Percentiles rank a stretch among this genome's conserved stretches.
phyloP scores from a whole-genome alignment of 2,888 invertebrate genomes.

The Diaprepes abbreviatus region DNA sequence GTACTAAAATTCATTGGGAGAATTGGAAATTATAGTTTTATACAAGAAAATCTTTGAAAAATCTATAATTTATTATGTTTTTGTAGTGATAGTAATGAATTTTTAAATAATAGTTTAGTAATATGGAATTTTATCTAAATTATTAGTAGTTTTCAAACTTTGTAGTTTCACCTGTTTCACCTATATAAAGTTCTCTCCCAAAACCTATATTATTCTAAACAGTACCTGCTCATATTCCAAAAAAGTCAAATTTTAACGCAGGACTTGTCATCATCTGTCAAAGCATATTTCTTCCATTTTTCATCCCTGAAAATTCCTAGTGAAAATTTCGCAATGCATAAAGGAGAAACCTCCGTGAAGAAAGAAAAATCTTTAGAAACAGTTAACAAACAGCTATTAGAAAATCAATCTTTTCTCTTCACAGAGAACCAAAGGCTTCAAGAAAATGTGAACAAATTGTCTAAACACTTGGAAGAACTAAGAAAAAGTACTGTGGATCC shows the following conservation, averaged over 20 bases:
- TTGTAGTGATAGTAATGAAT: too few species aligned
- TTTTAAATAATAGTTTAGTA: too few species aligned
- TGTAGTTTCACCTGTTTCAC: too few species aligned
- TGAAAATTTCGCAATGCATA: slow-evolving; percentile 32
- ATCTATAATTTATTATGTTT: too few species aligned
- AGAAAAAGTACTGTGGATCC: slow-evolving; percentile 49
- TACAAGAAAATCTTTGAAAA: too few species aligned
- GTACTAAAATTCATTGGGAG: too few species aligned
- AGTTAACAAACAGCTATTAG: slow-evolving; percentile 50
- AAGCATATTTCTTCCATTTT: slow-evolving; percentile 31
- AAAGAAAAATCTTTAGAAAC: slow-evolving; percentile 30
- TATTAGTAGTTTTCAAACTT: too few species aligned
- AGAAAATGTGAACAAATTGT: slow-evolving; percentile 51
- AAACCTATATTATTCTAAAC: not conserved
- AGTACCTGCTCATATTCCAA: not conserved
- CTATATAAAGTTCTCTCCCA: too few species aligned
- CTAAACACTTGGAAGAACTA: slow-evolving; percentile 51
- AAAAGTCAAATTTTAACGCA: slow-evolving; percentile 13
- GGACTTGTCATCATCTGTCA: slow-evolving; percentile 31
- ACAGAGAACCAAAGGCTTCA: slow-evolving; percentile 54
- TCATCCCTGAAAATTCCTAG: slow-evolving; percentile 41
- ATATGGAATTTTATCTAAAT: too few species aligned
- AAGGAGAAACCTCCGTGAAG: slow-evolving; percentile 12
- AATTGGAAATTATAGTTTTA: too few species aligned
- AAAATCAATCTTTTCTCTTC: slow-evolving; percentile 54